Evolutionary conservation across 2,888 invertebrate genomes (phyloP).

Genomic region (Tetranychus truncatus): DNA sequence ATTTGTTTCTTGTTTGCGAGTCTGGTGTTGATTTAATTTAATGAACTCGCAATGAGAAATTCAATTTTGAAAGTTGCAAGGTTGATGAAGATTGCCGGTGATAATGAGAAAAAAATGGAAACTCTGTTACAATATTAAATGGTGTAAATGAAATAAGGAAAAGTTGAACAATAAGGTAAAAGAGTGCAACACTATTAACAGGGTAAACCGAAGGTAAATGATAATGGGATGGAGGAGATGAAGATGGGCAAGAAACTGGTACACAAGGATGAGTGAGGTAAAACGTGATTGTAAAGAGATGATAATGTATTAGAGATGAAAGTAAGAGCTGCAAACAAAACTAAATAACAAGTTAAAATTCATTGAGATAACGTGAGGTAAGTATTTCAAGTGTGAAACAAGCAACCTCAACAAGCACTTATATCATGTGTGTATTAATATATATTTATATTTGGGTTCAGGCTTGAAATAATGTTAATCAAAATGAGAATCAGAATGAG

Average conservation of each 20-base stretch:
- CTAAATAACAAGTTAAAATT: not conserved
- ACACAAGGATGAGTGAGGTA: not conserved
- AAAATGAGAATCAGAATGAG: not conserved
- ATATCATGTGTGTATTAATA: not conserved
- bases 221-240: not conserved
- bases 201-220: no score
- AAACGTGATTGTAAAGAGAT: slow-evolving; percentile 5
- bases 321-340: not conserved
- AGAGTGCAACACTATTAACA: no score
- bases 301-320: not conserved
- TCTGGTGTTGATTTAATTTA: no score
- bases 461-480: not conserved
- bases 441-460: not conserved
- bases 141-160: not conserved
- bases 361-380: slow-evolving; percentile 1
- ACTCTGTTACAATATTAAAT: not conserved
- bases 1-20: no score
- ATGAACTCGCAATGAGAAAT: no score
- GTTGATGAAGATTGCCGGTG: not conserved
- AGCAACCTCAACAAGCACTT: slow-evolving; percentile 1
- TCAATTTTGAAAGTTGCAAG: not conserved
- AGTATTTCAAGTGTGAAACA: not conserved
- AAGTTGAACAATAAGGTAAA: no score
- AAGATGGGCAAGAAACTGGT: not conserved
- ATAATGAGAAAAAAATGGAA: not conserved